Percentiles rank a stretch among this genome's conserved stretches.
phyloP scores from a whole-genome alignment of 2,797 vertebrate species.

The Aeoliscus strigatus region DNA sequence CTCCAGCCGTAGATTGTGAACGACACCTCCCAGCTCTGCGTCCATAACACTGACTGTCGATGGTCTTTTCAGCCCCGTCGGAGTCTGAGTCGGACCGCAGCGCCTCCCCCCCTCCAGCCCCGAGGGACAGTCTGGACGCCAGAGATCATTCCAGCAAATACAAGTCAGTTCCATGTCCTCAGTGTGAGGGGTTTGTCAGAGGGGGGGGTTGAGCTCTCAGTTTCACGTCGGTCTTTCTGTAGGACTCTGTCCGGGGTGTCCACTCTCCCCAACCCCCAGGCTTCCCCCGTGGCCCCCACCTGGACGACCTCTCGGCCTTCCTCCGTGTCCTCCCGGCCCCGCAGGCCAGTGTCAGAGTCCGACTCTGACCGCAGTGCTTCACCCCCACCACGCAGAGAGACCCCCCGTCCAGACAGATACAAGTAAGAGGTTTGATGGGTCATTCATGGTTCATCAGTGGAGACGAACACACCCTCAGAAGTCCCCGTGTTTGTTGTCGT shows the following conservation, averaged over 20 bases:
- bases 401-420: conserved; percentile 67
- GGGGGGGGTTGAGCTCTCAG: too few relatives aligned
- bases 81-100: conserved; percentile 72
- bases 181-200: too few relatives aligned
- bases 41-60: neutral
- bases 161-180: conserved; percentile 56
- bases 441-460: too few relatives aligned
- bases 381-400: conserved; percentile 53
- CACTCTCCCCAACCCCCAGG: conserved; percentile 66
- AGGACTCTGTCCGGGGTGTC: conserved; percentile 71
- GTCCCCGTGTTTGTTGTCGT: neutral
- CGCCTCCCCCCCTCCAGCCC: conserved; percentile 57
- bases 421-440: too few relatives aligned
- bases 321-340: conserved; percentile 66
- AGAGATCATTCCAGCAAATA: conserved; percentile 60
- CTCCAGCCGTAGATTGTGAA: too few relatives aligned
- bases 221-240: conserved; percentile 12
- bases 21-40: too few relatives aligned
- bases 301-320: conserved; percentile 35
- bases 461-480: neutral
- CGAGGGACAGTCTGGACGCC: conserved; percentile 47
- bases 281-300: conserved; percentile 60
- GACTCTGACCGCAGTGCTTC: conserved; percentile 73
- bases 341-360: conserved; percentile 71
- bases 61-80: conserved; percentile 55